Conservation (phyloP, 2,888 invertebrate species). For the Drosophila incognita region DNA sequence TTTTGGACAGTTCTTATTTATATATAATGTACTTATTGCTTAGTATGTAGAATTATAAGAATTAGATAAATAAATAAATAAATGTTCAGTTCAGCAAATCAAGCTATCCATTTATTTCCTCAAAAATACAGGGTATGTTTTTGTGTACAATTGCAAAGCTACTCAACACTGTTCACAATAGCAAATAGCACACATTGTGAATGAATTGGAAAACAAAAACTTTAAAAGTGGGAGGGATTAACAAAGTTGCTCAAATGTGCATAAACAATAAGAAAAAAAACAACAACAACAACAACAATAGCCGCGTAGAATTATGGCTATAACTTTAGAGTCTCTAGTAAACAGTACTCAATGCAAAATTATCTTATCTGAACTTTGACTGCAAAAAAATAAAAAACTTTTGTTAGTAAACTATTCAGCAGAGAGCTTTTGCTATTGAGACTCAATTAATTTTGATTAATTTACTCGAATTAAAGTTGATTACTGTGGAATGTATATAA, state of each 20-base stretch:
- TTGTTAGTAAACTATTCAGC: not conserved
- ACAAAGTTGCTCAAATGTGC: not conserved
- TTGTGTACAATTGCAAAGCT: not conserved
- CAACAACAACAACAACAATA: not conserved
- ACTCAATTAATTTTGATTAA: not conserved
- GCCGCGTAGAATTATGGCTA: not conserved
- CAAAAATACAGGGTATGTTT: not conserved
- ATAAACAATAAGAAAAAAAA: not conserved
- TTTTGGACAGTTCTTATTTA: not conserved
- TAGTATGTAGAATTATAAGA: not conserved
- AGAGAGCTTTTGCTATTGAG: not conserved
- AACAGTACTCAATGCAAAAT: not conserved
- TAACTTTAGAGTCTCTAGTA: not conserved
- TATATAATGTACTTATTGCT: not conserved
- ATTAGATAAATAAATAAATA: too few species aligned
- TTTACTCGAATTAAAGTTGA: not conserved
- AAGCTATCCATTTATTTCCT: too few species aligned
- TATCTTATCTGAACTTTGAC: constrained; percentile 23
- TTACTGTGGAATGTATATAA: not conserved
- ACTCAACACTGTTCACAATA: not conserved
- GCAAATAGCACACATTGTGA: not conserved
- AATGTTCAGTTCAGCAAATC: too few species aligned
- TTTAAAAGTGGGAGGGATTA: too few species aligned
- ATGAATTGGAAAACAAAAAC: not conserved
- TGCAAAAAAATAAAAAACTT: not conserved